Conservation (phyloP, 1,140 invertebrate genomes). For the Drosophila suzukii region DNA sequence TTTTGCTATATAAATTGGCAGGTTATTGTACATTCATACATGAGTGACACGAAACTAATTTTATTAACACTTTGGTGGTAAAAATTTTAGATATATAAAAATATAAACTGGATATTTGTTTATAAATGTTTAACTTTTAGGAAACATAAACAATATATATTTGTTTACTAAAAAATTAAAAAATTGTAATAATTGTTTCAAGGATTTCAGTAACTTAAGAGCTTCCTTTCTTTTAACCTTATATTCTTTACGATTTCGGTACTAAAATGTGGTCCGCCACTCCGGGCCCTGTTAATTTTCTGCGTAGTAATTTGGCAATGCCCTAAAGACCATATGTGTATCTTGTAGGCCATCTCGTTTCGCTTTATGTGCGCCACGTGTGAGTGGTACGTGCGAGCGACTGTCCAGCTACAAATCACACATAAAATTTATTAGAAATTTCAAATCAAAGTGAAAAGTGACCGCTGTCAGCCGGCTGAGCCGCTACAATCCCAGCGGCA, state of each 20-base stretch:
- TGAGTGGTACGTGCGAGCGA: slow-evolving; percentile 24
- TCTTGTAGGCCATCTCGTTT: slow-evolving; percentile 48
- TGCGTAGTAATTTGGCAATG: slow-evolving; percentile 12
- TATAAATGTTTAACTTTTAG: too few species aligned
- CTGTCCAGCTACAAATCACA: slow-evolving; percentile 68
- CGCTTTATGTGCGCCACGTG: slow-evolving; percentile 71
- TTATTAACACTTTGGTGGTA: neutral
- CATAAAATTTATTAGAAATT: slow-evolving; percentile 82
- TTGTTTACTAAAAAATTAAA: too few species aligned
- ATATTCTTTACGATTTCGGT: neutral
- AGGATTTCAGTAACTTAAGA: neutral
- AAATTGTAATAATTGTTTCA: neutral
- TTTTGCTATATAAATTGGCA: neutral
- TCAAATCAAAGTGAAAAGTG: slow-evolving; percentile 79
- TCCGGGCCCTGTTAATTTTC: slow-evolving; percentile 18
- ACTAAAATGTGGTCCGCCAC: neutral
- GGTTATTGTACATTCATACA: too few species aligned
- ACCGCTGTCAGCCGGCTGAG: slow-evolving; percentile 64
- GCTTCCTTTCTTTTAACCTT: neutral
- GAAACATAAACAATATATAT: too few species aligned
- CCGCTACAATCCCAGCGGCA: slow-evolving; percentile 11
- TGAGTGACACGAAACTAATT: too few species aligned
- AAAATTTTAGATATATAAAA: neutral
- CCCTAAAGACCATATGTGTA: slow-evolving; percentile 63
- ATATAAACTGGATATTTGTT: too few species aligned